Conservation (phyloP, 2,888 invertebrate species). For the Caenorhabditis sp. region DNA sequence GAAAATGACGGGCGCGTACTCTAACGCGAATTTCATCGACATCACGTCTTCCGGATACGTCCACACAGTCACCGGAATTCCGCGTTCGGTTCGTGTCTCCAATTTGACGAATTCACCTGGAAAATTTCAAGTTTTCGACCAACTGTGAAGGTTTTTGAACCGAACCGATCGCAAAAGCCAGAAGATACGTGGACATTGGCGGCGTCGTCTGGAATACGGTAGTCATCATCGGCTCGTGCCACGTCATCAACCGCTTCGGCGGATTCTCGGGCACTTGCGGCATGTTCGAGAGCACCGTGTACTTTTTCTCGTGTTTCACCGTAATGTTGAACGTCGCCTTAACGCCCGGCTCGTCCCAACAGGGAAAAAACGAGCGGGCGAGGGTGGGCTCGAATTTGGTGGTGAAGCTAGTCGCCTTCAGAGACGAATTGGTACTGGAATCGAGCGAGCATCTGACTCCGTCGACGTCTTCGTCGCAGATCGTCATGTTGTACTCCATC, state of each 20-base stretch:
- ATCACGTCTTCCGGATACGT: slow-evolving; percentile 68
- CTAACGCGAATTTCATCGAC: slow-evolving; percentile 70
- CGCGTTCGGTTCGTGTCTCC: slow-evolving; percentile 71
- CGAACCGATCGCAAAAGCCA: slow-evolving; percentile 78
- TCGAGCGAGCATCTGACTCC: slow-evolving; percentile 65
- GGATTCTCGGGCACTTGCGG: slow-evolving; percentile 15
- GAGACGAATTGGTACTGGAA: slow-evolving; percentile 27
- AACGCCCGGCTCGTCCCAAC: slow-evolving; percentile 77
- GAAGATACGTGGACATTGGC: slow-evolving; percentile 80
- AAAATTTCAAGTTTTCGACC: slow-evolving; percentile 1
- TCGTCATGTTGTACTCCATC: slow-evolving; percentile 60
- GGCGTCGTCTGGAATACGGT: slow-evolving; percentile 79
- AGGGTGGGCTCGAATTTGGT: slow-evolving; percentile 77
- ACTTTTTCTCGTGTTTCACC: slow-evolving; percentile 60
- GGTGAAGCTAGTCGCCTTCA: slow-evolving; percentile 67
- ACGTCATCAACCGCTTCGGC: background rate
- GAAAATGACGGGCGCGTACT: slow-evolving; percentile 74
- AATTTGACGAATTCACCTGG: slow-evolving; percentile 72
- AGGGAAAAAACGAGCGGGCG: slow-evolving; percentile 75
- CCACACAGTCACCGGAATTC: slow-evolving; percentile 75
- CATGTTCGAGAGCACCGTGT: slow-evolving; percentile 63
- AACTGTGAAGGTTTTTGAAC: no score
- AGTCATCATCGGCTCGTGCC: slow-evolving; percentile 19
- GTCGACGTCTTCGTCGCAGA: slow-evolving; percentile 58
- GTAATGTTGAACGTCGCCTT: slow-evolving; percentile 76